Evolutionary conservation across 2,888 invertebrate species (phyloP).

Genomic region (Drosophila kokeensis): DNA sequence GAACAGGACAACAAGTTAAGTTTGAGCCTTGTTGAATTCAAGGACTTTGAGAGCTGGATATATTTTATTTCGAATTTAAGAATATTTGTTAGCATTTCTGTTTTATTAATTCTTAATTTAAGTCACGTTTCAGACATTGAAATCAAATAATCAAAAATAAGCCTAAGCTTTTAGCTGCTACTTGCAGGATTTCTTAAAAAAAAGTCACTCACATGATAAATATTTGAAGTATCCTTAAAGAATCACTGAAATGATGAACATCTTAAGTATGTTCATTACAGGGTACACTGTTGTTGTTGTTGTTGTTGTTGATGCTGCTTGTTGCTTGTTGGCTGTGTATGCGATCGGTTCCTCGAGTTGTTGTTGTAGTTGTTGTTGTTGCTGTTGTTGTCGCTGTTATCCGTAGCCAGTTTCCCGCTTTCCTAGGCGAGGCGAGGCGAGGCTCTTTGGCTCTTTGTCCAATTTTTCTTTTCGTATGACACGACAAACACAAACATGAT

Average conservation of each 20-base stretch:
- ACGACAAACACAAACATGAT: slow-evolving; percentile 81
- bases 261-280: not conserved
- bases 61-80: not conserved
- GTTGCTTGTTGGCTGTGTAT: slow-evolving; percentile 16
- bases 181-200: too few species aligned
- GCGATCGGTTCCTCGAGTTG: slow-evolving; percentile 39
- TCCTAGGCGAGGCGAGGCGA: slow-evolving; percentile 42
- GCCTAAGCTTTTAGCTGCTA: too few species aligned
- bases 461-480: slow-evolving; percentile 79
- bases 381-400: slow-evolving; percentile 51
- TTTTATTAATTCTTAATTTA: not conserved
- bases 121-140: too few species aligned
- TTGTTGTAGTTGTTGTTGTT: slow-evolving; percentile 27
- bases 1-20: not conserved
- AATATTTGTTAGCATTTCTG: too few species aligned
- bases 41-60: not conserved
- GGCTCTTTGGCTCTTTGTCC: slow-evolving; percentile 49
- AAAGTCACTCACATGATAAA: too few species aligned
- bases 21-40: not conserved
- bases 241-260: too few species aligned
- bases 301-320: slow-evolving; percentile 17
- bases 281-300: slow-evolving; percentile 24
- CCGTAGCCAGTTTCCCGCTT: slow-evolving; percentile 18
- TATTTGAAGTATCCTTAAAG: not conserved
- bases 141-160: too few species aligned